Base-by-base conservation (phyloP, 2,797 vertebrate genomes). In the Buphagus erythrorhynchus region DNA sequence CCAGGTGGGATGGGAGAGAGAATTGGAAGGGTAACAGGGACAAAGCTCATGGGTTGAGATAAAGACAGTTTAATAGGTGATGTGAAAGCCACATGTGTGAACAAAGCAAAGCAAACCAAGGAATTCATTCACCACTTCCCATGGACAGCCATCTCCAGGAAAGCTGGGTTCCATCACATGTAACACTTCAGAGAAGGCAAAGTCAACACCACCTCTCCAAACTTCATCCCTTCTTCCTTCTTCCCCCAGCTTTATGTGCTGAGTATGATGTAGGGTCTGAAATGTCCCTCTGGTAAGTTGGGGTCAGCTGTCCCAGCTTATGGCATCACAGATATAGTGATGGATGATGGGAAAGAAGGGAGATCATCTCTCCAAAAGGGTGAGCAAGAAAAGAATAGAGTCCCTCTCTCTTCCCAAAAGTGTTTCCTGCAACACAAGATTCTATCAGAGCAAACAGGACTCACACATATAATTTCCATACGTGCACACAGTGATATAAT, bases 401-500 rank as follows among this genome's bases (percentile, higher is more conserved):
- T 46, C 20, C 8, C 10, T 66, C 33, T 51, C 49, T 78, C 59
- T 21, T 33, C 61, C 51, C 61, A 49, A 24, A 63, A 22, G 26
- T 22, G 16, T 69, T 92, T 83, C 21, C 40, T 48, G 17, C 16
- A 62, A 6, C 29, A 42, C 7, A 13, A 40, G 14, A 38, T 14
- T 42, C 46, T 25, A 0, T n/a, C n/a, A 79, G 18, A 75, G 58
- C 13, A 22, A 72, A 75, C 0, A 1, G 51, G 28, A 45, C 29
- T 52, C 36, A 26, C 9, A 18, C 3, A 11, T 0, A 0, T 12
- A 8, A 29, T 92, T 78, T 85, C 51, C 51, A 38, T 14, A 8
- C 6, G 13, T 15, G 20, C n/a, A n/a, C n/a, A n/a, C n/a, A n/a
- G n/a, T n/a, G n/a, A 11, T 0, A 0, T 12, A 8, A 29, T 92